A percentile compares a stretch with the other conserved stretches of the same genome.
These are phyloP conservation scores for Oncopeltus fasciatus DNA, from an alignment of 1,140 invertebrate species.

Conservation along the genomic window DNA sequence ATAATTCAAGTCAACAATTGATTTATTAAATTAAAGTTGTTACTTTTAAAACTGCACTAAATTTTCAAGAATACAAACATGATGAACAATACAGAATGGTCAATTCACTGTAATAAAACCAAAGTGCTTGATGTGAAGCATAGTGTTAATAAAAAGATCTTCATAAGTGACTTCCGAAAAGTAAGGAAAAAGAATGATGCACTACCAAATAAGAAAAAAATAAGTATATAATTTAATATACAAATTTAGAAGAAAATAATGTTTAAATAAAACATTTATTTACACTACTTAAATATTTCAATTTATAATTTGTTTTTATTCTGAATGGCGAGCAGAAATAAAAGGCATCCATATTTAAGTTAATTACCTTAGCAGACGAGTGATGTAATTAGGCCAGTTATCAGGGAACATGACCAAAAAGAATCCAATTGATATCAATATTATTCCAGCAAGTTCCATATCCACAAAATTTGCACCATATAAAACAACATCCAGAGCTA, in stretches of 20 bases:
- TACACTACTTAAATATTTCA: neutral
- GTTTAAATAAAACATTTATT: conserved; percentile 7
- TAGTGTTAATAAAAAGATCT: too few species aligned
- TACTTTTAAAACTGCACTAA: too few species aligned
- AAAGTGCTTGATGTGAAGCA: conserved; percentile 8
- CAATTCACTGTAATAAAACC: too few species aligned
- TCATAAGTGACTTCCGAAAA: too few species aligned
- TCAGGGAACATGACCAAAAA: conserved; percentile 87
- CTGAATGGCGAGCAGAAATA: neutral
- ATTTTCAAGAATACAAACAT: too few species aligned
- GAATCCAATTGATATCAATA: conserved; percentile 78
- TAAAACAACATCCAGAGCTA: conserved; percentile 72
- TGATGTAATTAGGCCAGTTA: conserved; percentile 90
- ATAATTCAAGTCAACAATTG: too few species aligned
- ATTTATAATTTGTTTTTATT: neutral
- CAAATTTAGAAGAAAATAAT: neutral
- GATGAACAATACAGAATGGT: too few species aligned
- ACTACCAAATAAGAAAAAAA: conserved; percentile 1
- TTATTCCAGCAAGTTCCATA: conserved; percentile 86
- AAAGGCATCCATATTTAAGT: neutral
- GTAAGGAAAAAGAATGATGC: neutral
- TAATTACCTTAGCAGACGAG: conserved; percentile 65
- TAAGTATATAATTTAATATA: neutral
- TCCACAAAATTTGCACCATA: conserved; percentile 75
- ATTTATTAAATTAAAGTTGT: too few species aligned